phyloP scores from a whole-genome alignment of 2,888 invertebrate species.

The Polydrusus pterygomalis region DNA sequence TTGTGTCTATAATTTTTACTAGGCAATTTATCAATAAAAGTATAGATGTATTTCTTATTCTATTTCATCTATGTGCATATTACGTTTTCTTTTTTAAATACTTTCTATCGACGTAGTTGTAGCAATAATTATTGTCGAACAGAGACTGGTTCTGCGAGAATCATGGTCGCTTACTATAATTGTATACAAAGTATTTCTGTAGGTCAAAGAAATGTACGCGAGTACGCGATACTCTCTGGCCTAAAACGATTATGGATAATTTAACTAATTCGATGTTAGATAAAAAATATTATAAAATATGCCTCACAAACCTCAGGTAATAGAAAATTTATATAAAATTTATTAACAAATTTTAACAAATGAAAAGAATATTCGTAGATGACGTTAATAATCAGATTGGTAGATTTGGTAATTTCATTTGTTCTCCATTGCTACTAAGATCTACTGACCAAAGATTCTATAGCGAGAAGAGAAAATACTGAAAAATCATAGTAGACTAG shows the following conservation, averaged over 20 bases:
- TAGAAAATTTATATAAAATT: too few relatives aligned
- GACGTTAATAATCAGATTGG: too few relatives aligned
- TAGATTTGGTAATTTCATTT: too few relatives aligned
- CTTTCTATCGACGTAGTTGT: constrained; percentile 36
- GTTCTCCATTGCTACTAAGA: too few relatives aligned
- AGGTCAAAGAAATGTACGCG: constrained; percentile 55
- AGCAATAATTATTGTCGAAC: constrained; percentile 35
- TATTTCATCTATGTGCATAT: constrained; percentile 21
- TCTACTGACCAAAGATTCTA: too few relatives aligned
- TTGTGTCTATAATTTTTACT: too few relatives aligned
- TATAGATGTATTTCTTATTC: background rate
- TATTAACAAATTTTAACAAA: too few relatives aligned
- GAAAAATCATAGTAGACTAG: too few relatives aligned
- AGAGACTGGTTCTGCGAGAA: constrained; percentile 33
- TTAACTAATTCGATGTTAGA: constrained; percentile 26
- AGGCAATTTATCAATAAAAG: background rate
- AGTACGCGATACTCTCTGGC: constrained; percentile 39
- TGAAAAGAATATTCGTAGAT: too few relatives aligned
- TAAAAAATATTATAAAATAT: constrained; percentile 30
- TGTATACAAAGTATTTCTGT: constrained; percentile 55
- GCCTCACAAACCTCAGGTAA: background rate
- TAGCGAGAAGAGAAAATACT: too few relatives aligned
- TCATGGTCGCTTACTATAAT: constrained; percentile 40
- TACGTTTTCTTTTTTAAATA: constrained; percentile 42
- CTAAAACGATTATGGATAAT: constrained; percentile 37